phyloP scores from a whole-genome alignment of 2,888 invertebrate species.

The Omphaloscelis lunosa region DNA sequence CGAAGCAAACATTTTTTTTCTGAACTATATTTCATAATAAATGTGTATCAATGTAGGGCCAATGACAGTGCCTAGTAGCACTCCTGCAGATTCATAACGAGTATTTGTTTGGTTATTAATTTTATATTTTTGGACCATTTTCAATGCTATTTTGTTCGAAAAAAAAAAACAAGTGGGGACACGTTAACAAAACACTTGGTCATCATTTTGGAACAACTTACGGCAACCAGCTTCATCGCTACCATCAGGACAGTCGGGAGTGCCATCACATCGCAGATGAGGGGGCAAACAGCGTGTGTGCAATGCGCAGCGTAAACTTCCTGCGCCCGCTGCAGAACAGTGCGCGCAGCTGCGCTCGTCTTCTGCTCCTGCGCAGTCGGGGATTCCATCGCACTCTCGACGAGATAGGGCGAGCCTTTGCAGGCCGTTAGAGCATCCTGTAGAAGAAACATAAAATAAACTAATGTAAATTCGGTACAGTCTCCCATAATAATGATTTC shows the following conservation, averaged over 20 bases:
- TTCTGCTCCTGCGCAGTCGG: conserved; percentile 95
- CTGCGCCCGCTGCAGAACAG: conserved; percentile 92
- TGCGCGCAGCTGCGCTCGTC: conserved; percentile 96
- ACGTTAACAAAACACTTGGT: background rate
- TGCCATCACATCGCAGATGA: conserved; percentile 95
- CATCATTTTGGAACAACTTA: conserved; percentile 88
- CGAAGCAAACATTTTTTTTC: background rate
- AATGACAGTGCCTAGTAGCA: background rate
- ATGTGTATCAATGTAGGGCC: background rate
- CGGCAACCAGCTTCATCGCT: conserved; percentile 96
- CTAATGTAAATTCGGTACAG: background rate
- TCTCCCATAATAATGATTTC: background rate
- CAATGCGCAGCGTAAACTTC: conserved; percentile 94
- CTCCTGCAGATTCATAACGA: background rate
- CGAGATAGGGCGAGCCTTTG: conserved; percentile 94
- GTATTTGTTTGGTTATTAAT: conserved; percentile 4
- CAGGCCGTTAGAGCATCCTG: conserved; percentile 94
- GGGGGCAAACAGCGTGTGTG: conserved; percentile 94
- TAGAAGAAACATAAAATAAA: conserved; percentile 3
- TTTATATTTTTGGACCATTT: background rate
- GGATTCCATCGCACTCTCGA: conserved; percentile 95
- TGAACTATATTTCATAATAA: background rate
- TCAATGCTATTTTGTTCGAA: background rate
- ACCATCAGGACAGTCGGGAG: conserved; percentile 95
- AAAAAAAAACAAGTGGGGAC: background rate